Evolutionary conservation across 1,140 invertebrate species (phyloP).

Genomic region (Venturia canescens): DNA sequence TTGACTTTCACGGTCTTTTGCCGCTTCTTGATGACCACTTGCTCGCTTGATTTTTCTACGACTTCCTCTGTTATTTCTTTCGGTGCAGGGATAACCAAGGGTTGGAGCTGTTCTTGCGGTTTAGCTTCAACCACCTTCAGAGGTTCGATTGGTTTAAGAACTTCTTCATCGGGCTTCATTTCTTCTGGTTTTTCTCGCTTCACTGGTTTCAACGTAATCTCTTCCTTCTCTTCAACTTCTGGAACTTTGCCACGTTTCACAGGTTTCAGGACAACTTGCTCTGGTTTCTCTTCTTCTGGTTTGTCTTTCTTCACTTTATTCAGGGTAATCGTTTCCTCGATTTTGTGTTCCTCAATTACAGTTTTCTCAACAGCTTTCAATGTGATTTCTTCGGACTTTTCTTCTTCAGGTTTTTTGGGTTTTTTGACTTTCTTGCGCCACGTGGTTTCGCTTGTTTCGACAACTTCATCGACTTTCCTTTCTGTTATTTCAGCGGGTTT

Average conservation of each 20-base stretch:
- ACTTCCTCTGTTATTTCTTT: conserved; percentile 47
- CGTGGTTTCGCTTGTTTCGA: conserved; percentile 55
- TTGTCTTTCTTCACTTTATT: conserved; percentile 60
- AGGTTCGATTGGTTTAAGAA: conserved; percentile 66
- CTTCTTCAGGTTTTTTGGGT: conserved; percentile 53
- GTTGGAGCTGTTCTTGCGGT: conserved; percentile 44
- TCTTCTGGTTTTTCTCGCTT: conserved; percentile 60
- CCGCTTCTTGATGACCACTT: conserved; percentile 48
- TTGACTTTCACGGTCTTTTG: conserved; percentile 48
- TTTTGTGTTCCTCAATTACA: conserved; percentile 40
- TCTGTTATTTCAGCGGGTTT: conserved; percentile 60
- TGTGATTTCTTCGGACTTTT: conserved; percentile 51
- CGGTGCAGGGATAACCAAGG: conserved; percentile 33
- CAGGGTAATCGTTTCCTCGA: conserved; percentile 54
- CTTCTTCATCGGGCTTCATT: conserved; percentile 77
- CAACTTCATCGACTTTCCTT: conserved; percentile 46
- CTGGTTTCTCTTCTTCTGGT: conserved; percentile 67
- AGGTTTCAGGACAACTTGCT: conserved; percentile 73
- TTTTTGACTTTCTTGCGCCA: conserved; percentile 57
- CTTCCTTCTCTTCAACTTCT: conserved; percentile 66
- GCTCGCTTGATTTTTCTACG: conserved; percentile 49
- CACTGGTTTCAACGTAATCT: conserved; percentile 73
- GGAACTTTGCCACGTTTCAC: conserved; percentile 67
- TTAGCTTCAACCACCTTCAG: conserved; percentile 32
- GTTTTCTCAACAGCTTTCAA: conserved; percentile 49